Percentiles rank a stretch among this genome's conserved stretches.
Evolutionary conservation across 2,113 vertebrate genomes (phyloP).

Genomic region (Protobothrops flavoviridis): DNA sequence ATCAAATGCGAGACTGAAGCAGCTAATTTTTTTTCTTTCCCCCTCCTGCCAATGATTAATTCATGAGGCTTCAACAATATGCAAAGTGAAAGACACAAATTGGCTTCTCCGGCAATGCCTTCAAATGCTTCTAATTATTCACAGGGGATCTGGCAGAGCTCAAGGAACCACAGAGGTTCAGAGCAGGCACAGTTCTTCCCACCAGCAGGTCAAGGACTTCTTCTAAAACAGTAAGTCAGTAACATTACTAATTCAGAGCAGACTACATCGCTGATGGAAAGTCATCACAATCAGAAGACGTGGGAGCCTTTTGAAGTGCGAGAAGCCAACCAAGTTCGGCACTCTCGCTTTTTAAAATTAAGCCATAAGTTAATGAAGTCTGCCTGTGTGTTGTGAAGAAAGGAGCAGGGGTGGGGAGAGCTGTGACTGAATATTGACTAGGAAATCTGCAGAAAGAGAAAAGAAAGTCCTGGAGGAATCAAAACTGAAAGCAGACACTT

Average conservation of each 20-base stretch:
- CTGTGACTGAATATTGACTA: conserved; percentile 54
- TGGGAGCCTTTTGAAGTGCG: conserved; percentile 72
- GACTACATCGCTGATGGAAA: conserved; percentile 71
- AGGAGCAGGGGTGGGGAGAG: conserved; percentile 54
- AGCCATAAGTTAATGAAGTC: conserved; percentile 77
- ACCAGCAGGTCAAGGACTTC: conserved; percentile 80
- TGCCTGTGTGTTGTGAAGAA: conserved; percentile 62
- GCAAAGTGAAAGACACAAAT: conserved; percentile 83
- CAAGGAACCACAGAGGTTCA: conserved; percentile 76
- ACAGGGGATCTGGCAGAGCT: conserved; percentile 73
- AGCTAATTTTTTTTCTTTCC: conserved; percentile 71
- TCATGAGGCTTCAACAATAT: conserved; percentile 82
- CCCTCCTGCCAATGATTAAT: conserved; percentile 78
- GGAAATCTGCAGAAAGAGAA: conserved; percentile 62
- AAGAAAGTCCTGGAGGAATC: conserved; percentile 55
- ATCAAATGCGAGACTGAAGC: conserved; percentile 79
- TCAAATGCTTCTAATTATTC: conserved; percentile 85
- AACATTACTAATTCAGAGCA: conserved; percentile 77
- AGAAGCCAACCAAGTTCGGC: conserved; percentile 70
- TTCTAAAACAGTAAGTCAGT: conserved; percentile 80
- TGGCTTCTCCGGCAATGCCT: conserved; percentile 78
- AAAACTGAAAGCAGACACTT: conserved; percentile 68
- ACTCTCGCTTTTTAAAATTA: conserved; percentile 69
- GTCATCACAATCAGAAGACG: conserved; percentile 74
- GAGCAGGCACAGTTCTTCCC: conserved; percentile 77